Evolutionary conservation across 2,888 invertebrate species (phyloP).

Genomic region (Mellilla xanthometata): DNA sequence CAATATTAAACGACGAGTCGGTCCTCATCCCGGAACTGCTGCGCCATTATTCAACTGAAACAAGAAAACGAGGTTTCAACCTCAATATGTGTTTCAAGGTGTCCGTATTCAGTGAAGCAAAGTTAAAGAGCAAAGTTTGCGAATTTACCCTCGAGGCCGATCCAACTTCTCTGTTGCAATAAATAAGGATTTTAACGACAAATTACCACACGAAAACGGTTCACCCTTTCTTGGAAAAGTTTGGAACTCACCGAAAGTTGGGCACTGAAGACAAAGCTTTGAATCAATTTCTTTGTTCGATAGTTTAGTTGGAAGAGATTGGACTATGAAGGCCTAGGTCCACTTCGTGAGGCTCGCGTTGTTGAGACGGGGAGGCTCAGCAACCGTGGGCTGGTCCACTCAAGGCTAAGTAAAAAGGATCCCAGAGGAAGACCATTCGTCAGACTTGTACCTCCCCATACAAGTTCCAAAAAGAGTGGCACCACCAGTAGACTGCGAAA

Average conservation of each 20-base stretch:
- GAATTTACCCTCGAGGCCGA: constrained; percentile 75
- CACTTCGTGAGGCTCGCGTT: no score
- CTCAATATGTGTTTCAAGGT: constrained; percentile 78
- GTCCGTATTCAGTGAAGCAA: constrained; percentile 74
- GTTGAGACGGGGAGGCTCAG: no score
- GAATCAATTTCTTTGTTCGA: constrained; percentile 31
- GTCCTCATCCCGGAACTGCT: constrained; percentile 9
- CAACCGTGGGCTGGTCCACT: no score
- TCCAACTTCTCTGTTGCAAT: constrained; percentile 77
- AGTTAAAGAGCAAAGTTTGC: constrained; percentile 77
- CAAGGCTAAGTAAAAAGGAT: no score
- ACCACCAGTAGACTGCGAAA: no score
- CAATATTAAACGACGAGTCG: no score
- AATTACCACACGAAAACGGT: constrained; percentile 77
- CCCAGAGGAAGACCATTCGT: no score
- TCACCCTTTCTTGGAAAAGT: constrained; percentile 68
- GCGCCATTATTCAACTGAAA: constrained; percentile 67
- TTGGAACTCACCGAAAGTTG: constrained; percentile 49
- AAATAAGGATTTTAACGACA: constrained; percentile 82
- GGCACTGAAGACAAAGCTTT: constrained; percentile 43
- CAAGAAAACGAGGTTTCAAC: constrained; percentile 74
- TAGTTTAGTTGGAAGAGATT: constrained; percentile 14
- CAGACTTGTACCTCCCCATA: no score
- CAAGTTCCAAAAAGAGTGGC: no score
- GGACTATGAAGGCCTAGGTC: no score